Conservation (phyloP, 2,888 invertebrate species). For the Trachelus stipa region DNA sequence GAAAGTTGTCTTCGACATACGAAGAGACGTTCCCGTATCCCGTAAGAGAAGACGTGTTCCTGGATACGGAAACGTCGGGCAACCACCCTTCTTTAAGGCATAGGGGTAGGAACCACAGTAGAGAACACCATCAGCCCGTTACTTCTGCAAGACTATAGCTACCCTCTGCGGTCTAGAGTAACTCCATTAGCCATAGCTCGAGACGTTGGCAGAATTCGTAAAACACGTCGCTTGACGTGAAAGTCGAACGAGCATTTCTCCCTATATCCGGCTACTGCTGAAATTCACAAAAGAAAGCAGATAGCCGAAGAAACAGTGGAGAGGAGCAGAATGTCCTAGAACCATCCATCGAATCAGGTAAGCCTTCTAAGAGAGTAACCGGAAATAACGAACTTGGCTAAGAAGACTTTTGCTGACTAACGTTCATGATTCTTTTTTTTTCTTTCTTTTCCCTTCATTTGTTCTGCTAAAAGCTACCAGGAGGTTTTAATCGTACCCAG, state of each 20-base stretch:
- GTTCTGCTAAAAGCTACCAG: neutral
- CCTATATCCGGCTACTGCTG: neutral
- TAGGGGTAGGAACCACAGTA: neutral
- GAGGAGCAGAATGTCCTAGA: neutral
- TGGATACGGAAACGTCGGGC: slow-evolving; percentile 4
- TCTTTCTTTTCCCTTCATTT: neutral
- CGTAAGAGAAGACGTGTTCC: neutral
- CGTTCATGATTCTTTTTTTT: slow-evolving; percentile 24
- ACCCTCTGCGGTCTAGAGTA: slow-evolving; percentile 17
- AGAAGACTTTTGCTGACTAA: slow-evolving; percentile 34
- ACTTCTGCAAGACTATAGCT: neutral
- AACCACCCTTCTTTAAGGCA: neutral
- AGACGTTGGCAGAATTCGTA: slow-evolving; percentile 31
- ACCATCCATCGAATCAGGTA: neutral
- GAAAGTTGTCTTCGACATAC: slow-evolving; percentile 23
- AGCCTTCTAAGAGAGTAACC: neutral
- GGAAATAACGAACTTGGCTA: slow-evolving; percentile 3
- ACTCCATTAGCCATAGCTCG: slow-evolving; percentile 31
- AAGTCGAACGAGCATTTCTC: slow-evolving; percentile 4
- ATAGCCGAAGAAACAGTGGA: neutral
- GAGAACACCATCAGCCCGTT: slow-evolving; percentile 6
- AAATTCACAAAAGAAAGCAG: neutral
- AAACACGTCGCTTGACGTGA: slow-evolving; percentile 22
- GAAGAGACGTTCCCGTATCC: slow-evolving; percentile 7
- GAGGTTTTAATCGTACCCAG: neutral